phyloP scores from a whole-genome alignment of 2,113 vertebrate species.

The Bufo bufo region DNA sequence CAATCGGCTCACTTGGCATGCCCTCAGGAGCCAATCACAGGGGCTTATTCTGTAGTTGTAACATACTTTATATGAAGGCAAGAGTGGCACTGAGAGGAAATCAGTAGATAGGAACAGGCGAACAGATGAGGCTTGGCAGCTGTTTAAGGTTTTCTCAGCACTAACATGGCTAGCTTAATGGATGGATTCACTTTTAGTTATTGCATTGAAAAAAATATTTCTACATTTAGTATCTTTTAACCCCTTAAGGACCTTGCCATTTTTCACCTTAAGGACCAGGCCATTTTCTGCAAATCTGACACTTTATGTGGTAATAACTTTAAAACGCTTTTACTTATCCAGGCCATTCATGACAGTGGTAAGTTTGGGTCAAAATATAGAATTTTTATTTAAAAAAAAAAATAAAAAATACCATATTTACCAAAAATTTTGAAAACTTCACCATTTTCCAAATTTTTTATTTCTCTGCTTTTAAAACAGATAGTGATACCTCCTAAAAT shows the following conservation, averaged over 20 bases:
- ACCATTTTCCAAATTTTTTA: too few species aligned
- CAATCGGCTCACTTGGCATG: background rate
- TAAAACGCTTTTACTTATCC: too few species aligned
- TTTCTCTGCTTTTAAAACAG: too few species aligned
- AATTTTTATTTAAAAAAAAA: too few species aligned
- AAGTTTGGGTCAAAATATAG: too few species aligned
- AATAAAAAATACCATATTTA: too few species aligned
- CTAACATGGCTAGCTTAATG: background rate
- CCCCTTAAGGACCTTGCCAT: background rate
- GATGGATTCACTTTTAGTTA: background rate
- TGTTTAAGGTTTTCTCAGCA: background rate
- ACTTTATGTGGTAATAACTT: too few species aligned
- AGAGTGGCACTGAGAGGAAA: background rate
- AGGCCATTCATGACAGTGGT: too few species aligned
- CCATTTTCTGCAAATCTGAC: too few species aligned
- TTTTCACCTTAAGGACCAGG: too few species aligned
- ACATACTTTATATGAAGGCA: background rate
- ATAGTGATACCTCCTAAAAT: too few species aligned
- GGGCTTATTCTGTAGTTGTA: background rate
- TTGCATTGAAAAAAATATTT: background rate
- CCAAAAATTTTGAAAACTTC: too few species aligned
- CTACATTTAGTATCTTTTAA: background rate
- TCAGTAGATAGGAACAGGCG: background rate
- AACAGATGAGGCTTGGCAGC: background rate
- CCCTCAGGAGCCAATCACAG: conserved; percentile 13